Evolutionary conservation across 2,888 invertebrate genomes (phyloP), one percentile per base, ranked within the genome.

Genomic region (Lottia scabra): DNA sequence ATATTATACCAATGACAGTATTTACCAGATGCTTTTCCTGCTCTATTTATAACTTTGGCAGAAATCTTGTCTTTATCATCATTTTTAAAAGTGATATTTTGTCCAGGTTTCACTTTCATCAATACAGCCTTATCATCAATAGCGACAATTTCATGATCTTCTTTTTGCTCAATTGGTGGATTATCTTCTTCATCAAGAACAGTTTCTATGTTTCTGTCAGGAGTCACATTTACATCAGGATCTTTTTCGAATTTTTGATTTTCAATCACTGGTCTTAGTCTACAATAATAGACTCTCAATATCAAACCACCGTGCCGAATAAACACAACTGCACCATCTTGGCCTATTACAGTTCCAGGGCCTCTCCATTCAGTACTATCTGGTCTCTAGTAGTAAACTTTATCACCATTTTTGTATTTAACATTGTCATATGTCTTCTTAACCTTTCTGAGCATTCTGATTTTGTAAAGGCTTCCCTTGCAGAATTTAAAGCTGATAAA

Each of bases 361-460:
- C 38, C 65, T 38, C n/a, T 65, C 65, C 65, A 65, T 38, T 38
- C 44, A 19, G 38, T 30, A 38, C 44, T 30, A 16, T 65, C 65
- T 43, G 70, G 46, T 46, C 46, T 46, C 46, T 46, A 16, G 46
- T 70, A 30, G 46, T 70, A 65, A 12, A 70, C 63, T 26, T 45
- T 44, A n/a, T 70, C 65, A 30, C 70, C 70, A 26, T 19, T 12
- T 13, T 63, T 19, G 45, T 23, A 68, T 13, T 43, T n/a, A 19
- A 48, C 75, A 68, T 23, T 12, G 16, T 30, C 43, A 72, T 43
- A 26, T 71, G 69, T 67, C 72, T 26, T 23, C 72, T 43, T 5
- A 74, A 56, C 38, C 63, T 46, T 23, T 71, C 70, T 16, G 70
- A 66, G 38, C 66, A 48, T 38, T 67, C 71, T 56, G 67, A 26